Percentiles rank a stretch among this genome's conserved stretches.
Evolutionary conservation across 2,888 invertebrate genomes (phyloP).

Genomic region (Isoperla grammatica): DNA sequence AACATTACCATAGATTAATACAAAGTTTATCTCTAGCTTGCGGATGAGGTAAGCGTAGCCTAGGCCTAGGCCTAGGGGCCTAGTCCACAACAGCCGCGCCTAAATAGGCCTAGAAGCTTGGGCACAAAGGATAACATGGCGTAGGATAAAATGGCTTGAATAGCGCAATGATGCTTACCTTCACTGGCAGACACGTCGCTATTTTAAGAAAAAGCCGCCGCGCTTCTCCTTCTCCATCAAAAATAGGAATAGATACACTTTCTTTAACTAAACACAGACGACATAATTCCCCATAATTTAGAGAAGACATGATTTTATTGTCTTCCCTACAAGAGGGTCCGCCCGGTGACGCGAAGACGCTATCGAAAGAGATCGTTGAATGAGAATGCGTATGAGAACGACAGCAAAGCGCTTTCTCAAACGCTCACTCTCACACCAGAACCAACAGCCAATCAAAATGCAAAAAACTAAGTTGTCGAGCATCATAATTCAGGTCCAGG

Average conservation of each 20-base stretch:
- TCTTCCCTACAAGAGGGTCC: conserved; percentile 4
- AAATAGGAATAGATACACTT: conserved; percentile 61
- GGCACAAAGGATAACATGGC: conserved; percentile 33
- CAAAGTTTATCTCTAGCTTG: too few species aligned
- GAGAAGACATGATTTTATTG: conserved; percentile 26
- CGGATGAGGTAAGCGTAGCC: too few species aligned
- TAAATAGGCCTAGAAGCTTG: too few species aligned
- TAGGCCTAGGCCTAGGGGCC: too few species aligned
- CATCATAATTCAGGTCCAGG: too few species aligned
- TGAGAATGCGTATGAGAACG: background rate
- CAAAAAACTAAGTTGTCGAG: too few species aligned
- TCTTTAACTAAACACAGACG: conserved; percentile 46
- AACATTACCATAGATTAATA: too few species aligned
- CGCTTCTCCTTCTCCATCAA: conserved; percentile 59
- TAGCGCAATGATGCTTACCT: conserved; percentile 49
- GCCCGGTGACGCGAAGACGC: conserved; percentile 24
- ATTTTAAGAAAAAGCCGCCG: conserved; percentile 60
- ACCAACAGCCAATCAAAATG: background rate
- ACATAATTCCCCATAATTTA: conserved; percentile 40
- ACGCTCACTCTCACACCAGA: background rate
- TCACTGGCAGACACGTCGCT: conserved; percentile 65
- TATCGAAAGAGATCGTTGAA: conserved; percentile 22
- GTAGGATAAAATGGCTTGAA: conserved; percentile 32
- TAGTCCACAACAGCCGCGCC: too few species aligned
- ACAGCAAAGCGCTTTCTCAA: background rate